Evolutionary conservation across 2,797 vertebrate species (phyloP), one percentile per base, ranked within the genome.

Genomic region (Potorous gilbertii): DNA sequence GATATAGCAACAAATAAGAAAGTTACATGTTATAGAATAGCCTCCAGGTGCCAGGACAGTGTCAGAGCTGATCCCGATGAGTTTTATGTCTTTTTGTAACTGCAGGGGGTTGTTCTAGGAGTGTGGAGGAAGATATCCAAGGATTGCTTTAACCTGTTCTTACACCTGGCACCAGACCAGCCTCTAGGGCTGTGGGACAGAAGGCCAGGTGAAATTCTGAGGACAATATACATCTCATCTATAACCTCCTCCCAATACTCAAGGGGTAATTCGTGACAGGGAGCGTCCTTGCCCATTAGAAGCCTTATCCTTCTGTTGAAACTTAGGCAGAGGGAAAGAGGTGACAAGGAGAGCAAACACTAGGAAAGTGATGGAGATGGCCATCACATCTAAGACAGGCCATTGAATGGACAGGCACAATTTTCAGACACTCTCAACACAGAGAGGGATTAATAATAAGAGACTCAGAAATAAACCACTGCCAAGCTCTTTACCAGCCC

Each of bases 221-320:
- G 11, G 92, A 54, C 2, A 10, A 0, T 5, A 4, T 56, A 46
- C 62, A 27, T 12, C 57, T 16, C 12, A 28, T 4, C 40, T 29
- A 90, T 56, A 50, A 57, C 91, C 50, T 54, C 8, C 54, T 56
- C 11, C 21, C 1, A 1, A 29, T 91, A 55, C 14, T 95, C 28
- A 0, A 10, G 56, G 50, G 40, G 62, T 28, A 54, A 81, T 81
- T 40, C 46, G 40, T 46, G 74, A 3, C 74, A 81, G 74, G 46
- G 18, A n/a, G 55, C 52, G 56, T 59, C 90, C 34, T 92, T 90
- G 54, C 90, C 66, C 27, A 54, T 90, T 50, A 94, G 0, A 10
- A 34, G 11, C n/a, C 40, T 81, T 10, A 90, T 94, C 31, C 94
- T 90, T 92, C 55, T 12, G 90, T 24, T 40, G 94, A 95, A 90